Base-by-base conservation (phyloP, 2,113 vertebrate genomes). In the Acinonyx jubatus region DNA sequence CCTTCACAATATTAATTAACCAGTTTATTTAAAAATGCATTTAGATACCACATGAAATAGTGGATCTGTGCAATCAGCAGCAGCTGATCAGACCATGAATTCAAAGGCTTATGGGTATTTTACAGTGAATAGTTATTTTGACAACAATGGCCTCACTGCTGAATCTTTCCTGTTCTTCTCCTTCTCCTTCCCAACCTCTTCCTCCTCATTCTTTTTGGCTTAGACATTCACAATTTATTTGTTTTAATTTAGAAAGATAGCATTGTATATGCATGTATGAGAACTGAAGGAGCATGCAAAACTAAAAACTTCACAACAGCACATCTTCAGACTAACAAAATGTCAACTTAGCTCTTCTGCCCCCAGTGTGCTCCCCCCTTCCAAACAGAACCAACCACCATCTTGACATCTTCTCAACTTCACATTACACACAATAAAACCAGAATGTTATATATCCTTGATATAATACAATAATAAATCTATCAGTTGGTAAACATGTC, bases 181-280 rank as follows among this genome's bases (percentile, higher is more conserved):
- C 25, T 52, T 16, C 16, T 79, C 18, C 48, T 83, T 14, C 12
- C 10, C 21, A 8, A 21, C 45, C 48, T 41, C 3, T 12, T 38
- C 7, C 16, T 41, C 19, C 3, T 76, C 4, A 25, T 61, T 41
- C 3, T 57, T 14, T 3, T 63, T 80, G 27, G 33, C 29, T 90
- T 65, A 71, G 25, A 33, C 5, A 29, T 61, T 55, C 93, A 7
- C 25, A 45, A 68, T 6, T 41, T 33, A 36, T 52, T 41, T 27
- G 45, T 45, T 74, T 87, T 36, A 36, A 55, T 86, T 86, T 87
- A 52, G 84, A 76, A 92, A 92, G 82, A 41, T 69, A 6, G 0
- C 41, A 65, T 41, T 79, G 5, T 57, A 14, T 80, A 10, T 61
- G 12, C 50, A 3, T 12, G 15, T 23, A 4, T 55, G 21, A 38